phyloP scores from a whole-genome alignment of 2,113 vertebrate genomes.

The Sturnira hondurensis region DNA sequence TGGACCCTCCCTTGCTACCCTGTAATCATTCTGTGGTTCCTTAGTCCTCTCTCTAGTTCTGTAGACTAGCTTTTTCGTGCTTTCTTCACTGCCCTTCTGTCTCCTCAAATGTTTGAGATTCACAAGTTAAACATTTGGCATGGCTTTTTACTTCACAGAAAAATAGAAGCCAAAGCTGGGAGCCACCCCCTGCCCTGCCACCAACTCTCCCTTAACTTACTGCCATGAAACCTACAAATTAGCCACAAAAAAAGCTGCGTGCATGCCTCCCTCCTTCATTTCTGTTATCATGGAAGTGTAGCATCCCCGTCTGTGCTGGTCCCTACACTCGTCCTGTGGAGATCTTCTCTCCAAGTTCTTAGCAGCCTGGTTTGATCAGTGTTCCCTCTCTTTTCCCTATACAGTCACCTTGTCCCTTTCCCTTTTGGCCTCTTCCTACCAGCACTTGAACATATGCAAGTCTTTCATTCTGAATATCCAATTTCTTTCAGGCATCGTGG shows the following conservation, averaged over 20 bases:
- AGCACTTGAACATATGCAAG: not conserved
- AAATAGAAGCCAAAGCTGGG: not conserved
- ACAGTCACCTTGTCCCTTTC: not conserved
- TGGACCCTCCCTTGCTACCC: not conserved
- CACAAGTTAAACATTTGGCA: not conserved
- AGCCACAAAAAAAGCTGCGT: too few species aligned
- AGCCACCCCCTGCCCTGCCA: too few species aligned
- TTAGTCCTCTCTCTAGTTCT: not conserved
- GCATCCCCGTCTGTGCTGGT: too few species aligned
- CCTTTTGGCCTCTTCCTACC: not conserved
- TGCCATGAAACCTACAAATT: not conserved
- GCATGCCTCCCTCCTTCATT: not conserved
- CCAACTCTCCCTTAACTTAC: not conserved
- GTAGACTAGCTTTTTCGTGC: not conserved
- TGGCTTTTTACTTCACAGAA: not conserved
- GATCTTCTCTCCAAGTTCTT: not conserved
- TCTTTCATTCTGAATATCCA: not conserved
- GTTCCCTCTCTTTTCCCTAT: not conserved
- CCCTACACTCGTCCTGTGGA: not conserved
- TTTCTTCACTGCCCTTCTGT: not conserved
- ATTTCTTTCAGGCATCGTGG: not conserved
- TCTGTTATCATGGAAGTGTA: not conserved
- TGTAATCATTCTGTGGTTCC: not conserved
- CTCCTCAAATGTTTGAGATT: not conserved
- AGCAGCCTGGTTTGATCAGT: not conserved